Evolutionary conservation across 2,797 vertebrate genomes (phyloP), one percentile per base, ranked within the genome.

Genomic region (Falco cherrug): DNA sequence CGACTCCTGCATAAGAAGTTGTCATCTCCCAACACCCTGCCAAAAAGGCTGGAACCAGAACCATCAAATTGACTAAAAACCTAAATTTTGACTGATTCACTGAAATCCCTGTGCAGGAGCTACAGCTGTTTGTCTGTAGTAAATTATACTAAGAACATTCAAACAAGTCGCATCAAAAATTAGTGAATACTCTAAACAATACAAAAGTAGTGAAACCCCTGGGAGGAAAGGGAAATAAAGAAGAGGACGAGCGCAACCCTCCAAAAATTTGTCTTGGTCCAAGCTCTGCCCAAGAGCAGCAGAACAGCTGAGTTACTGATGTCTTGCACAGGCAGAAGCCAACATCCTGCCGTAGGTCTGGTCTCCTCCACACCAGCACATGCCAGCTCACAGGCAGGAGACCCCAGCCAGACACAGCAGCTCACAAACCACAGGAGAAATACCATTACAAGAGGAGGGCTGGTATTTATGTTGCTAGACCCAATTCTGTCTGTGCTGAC

Each of bases 1-100:
- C 53, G 24, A 20, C 5, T 8, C 33, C 57, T 7, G 9, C 7
- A 4, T 0, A 5, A 14, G 3, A 16, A n/a, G 12, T 7, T n/a
- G 51, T 14, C 13, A 1, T n/a, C 17, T 57, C 48, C 71, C 37
- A 37, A 5, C 29, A 3, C 11, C 45, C 50, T 16, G 25, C 11
- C 33, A 10, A 16, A 17, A 54, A 28, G 26, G 41, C 74, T 45
- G 41, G 29, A 53, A 61, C 28, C 20, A 43, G 28, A 37, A 51
- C 29, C 51, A 28, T 3, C 20, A 3, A 9, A 61, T 1, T 11
- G 18, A 35, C 25, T 16, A 6, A 56, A 83, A 31, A 4, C 29
- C 35, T 18, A 3, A 22, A 14, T 16, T 14, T 57, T 19, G 73
- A 53, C 11, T 2, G n/a, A 22, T 3, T 5, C 8, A 21, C n/a